Evolutionary conservation across 2,797 vertebrate species (phyloP).

Genomic region (Pseudomugil gertrudae): DNA sequence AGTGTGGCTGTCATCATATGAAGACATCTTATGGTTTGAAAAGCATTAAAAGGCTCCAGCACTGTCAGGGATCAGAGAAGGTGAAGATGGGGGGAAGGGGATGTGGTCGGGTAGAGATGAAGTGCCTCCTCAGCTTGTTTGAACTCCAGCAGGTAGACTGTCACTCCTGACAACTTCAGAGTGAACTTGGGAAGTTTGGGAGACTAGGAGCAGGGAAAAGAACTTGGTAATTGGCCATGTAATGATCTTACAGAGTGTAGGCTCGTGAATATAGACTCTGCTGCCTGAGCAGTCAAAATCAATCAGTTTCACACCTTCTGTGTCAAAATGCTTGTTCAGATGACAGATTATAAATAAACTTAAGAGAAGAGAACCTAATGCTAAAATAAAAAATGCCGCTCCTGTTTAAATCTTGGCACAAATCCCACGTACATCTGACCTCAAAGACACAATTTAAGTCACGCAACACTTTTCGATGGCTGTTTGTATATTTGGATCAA

Average conservation of each 20-base stretch:
- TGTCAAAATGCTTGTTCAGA: not conserved
- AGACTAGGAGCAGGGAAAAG: not conserved
- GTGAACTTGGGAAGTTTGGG: not conserved
- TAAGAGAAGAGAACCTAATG: no score
- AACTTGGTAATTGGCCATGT: not conserved
- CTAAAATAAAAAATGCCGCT: not conserved
- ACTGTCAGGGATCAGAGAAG: constrained; percentile 9
- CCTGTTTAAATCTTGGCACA: not conserved
- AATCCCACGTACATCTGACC: not conserved
- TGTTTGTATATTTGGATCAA: no score
- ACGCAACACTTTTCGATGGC: not conserved
- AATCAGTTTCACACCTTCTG: constrained; percentile 12
- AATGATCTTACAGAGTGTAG: not conserved
- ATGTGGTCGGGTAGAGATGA: not conserved
- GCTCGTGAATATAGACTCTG: not conserved
- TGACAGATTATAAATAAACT: not conserved
- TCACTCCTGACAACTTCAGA: constrained; percentile 4
- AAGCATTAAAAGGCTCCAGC: not conserved
- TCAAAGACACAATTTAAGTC: not conserved
- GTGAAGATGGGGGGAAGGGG: not conserved
- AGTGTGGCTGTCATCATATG: constrained; percentile 1
- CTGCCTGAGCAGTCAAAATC: not conserved
- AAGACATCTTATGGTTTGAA: not conserved
- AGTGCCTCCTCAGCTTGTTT: not conserved
- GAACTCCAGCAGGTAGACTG: constrained; percentile 11